Conservation (phyloP, 1,140 invertebrate genomes). For the Dryas iulia region DNA sequence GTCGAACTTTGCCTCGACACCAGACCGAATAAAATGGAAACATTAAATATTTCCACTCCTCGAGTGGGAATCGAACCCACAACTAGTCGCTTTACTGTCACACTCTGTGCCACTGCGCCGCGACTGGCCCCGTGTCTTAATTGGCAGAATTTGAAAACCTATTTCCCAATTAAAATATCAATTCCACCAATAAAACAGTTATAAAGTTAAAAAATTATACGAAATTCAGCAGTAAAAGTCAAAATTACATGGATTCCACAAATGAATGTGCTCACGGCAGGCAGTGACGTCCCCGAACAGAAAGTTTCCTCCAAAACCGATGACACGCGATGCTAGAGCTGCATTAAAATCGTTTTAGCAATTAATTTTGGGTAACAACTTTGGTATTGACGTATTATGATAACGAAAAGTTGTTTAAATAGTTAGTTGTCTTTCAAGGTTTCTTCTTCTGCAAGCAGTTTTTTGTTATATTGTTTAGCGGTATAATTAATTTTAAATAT, state of each 20-base stretch:
- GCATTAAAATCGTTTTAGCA: neutral
- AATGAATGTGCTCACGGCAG: slow-evolving; percentile 11
- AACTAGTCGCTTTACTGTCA: too few relatives aligned
- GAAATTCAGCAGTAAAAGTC: slow-evolving; percentile 3
- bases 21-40: too few relatives aligned
- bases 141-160: too few relatives aligned
- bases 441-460: too few relatives aligned
- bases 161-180: neutral
- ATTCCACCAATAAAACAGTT: neutral
- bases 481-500: too few relatives aligned
- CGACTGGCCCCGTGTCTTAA: too few relatives aligned
- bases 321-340: slow-evolving; percentile 1
- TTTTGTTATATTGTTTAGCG: too few relatives aligned
- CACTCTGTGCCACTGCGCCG: too few relatives aligned
- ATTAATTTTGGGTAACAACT: neutral
- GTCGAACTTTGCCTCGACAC: too few relatives aligned
- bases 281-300: slow-evolving; percentile 23
- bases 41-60: too few relatives aligned
- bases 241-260: neutral
- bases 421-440: too few relatives aligned
- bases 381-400: neutral
- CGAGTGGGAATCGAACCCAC: too few relatives aligned
- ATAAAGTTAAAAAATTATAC: neutral
- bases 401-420: neutral
- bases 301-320: neutral